phyloP scores from a whole-genome alignment of 2,113 vertebrate genomes.

The Oryzias javanicus region DNA sequence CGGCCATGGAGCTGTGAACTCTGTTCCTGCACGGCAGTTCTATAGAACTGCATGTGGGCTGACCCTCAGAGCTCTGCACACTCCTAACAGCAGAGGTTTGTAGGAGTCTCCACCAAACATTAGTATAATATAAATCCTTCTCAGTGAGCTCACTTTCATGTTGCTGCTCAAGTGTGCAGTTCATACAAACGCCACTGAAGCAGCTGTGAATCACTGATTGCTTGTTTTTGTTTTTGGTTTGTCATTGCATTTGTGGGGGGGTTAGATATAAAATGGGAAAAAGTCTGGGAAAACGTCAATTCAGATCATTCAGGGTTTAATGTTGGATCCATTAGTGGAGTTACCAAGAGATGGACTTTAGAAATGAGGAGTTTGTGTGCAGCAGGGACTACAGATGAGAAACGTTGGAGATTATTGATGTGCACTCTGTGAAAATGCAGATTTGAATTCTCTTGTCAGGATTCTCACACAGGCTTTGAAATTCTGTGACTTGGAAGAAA shows the following conservation, averaged over 20 bases:
- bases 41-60: too few relatives aligned
- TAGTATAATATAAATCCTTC: not conserved
- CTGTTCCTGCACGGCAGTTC: not conserved
- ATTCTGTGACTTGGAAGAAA: not conserved
- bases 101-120: too few relatives aligned
- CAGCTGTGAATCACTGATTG: constrained; percentile 15
- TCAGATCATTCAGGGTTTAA: not conserved
- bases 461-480: constrained; percentile 28
- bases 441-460: constrained; percentile 50
- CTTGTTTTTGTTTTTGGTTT: not conserved
- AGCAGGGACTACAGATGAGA: too few relatives aligned
- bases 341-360: constrained; percentile 17
- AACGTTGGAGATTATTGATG: too few relatives aligned
- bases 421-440: too few relatives aligned
- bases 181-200: not conserved
- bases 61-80: too few relatives aligned
- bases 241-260: constrained; percentile 2
- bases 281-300: not conserved
- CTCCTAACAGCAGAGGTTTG: too few relatives aligned
- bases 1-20: constrained; percentile 56
- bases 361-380: constrained; percentile 21
- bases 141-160: not conserved
- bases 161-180: not conserved
- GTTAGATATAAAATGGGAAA: not conserved
- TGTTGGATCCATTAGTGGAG: constrained; percentile 22